A percentile compares a stretch with the other conserved stretches of the same genome.
Conservation (phyloP, 2,888 invertebrate species). For the Heliconius cydno region DNA sequence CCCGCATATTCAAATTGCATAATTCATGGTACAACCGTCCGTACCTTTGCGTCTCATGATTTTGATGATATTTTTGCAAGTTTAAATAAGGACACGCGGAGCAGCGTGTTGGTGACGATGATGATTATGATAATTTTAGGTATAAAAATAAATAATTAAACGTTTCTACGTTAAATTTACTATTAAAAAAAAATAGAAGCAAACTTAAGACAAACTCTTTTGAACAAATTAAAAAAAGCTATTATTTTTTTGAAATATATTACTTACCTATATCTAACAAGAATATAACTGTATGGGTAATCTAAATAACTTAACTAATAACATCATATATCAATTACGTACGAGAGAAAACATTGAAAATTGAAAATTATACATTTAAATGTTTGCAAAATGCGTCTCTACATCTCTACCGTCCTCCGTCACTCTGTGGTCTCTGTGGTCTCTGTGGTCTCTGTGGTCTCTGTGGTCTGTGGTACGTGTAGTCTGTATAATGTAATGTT, state of each 20-base stretch:
- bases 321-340: neutral
- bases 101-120: neutral
- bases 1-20: conserved; percentile 79
- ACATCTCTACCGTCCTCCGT: neutral
- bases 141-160: neutral
- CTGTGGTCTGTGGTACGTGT: neutral
- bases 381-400: conserved; percentile 18
- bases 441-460: neutral
- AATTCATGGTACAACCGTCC: conserved; percentile 59
- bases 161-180: neutral
- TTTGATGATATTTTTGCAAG: conserved; percentile 11
- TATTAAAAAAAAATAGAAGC: neutral
- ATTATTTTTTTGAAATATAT: neutral
- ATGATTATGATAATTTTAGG: neutral
- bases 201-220: too few relatives aligned
- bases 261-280: neutral
- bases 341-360: neutral
- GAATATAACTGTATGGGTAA: neutral
- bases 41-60: neutral
- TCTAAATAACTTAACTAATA: neutral
- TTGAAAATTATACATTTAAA: conserved; percentile 48
- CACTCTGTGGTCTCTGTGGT: neutral
- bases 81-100: conserved; percentile 2
- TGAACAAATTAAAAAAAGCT: neutral
- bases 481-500: neutral